phyloP scores from a whole-genome alignment of 2,797 vertebrate genomes.

The Scolopax rusticola region DNA sequence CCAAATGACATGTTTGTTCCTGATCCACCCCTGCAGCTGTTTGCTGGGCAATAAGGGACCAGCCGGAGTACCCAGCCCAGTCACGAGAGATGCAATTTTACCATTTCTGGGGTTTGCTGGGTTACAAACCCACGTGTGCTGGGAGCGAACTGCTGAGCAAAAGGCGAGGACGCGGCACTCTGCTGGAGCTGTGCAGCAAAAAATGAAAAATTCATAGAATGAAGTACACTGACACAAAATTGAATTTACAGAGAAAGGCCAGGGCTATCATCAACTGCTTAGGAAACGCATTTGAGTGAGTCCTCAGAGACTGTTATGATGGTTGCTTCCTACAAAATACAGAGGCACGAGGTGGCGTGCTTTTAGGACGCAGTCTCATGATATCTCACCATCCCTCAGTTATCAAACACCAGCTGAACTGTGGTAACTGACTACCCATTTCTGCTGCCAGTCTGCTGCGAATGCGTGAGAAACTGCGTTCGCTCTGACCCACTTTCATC shows the following conservation, averaged over 20 bases:
- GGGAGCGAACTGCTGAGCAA: rapidly evolving
- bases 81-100: not conserved
- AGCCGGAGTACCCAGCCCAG: not conserved
- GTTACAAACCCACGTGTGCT: not conserved
- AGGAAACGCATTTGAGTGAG: not conserved
- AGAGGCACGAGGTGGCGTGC: rapidly evolving
- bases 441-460: not conserved
- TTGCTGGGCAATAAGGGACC: not conserved
- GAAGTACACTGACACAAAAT: not conserved
- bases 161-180: rapidly evolving
- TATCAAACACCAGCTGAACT: not conserved
- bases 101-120: not conserved
- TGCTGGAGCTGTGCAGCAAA: not conserved
- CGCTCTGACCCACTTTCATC: not conserved
- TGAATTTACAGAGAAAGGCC: not conserved
- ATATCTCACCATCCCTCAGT: not conserved
- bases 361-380: not conserved
- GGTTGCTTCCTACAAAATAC: not conserved
- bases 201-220: not conserved
- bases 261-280: not conserved
- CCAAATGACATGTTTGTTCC: rapidly evolving
- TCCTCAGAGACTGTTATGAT: rapidly evolving
- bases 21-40: not conserved
- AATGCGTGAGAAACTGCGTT: rapidly evolving
- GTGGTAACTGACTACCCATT: not conserved